Evolutionary conservation across 1,140 invertebrate species (phyloP).

Genomic region (Lepidurus couesii): DNA sequence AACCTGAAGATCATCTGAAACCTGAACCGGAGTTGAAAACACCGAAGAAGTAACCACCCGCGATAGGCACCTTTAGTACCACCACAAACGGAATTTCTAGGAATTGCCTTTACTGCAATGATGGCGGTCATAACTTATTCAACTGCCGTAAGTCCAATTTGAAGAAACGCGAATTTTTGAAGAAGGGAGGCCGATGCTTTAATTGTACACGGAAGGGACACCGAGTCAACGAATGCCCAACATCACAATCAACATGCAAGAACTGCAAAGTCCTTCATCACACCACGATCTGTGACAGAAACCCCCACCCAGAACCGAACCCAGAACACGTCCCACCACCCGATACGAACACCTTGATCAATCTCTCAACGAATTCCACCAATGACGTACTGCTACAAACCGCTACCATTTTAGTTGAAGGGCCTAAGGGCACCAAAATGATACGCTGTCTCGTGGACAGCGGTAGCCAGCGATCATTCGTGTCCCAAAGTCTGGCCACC

Average conservation of each 20-base stretch:
- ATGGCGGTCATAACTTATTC: not conserved
- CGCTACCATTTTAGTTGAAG: too few relatives aligned
- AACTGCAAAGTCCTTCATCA: not conserved
- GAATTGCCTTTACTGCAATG: not conserved
- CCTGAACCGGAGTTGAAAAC: not conserved
- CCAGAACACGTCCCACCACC: too few relatives aligned
- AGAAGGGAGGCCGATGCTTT: constrained; percentile 14
- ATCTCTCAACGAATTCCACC: too few relatives aligned
- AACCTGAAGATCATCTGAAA: not conserved
- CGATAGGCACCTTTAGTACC: not conserved
- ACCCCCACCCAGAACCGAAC: not conserved
- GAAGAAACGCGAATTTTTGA: not conserved
- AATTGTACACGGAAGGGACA: not conserved
- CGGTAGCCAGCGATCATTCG: not conserved
- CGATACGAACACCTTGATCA: too few relatives aligned
- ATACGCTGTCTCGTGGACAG: not conserved
- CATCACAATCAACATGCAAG: not conserved
- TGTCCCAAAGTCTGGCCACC: too few relatives aligned
- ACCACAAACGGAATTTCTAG: not conserved
- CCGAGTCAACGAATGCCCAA: not conserved
- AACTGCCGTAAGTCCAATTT: not conserved
- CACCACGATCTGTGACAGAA: not conserved
- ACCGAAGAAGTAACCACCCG: not conserved
- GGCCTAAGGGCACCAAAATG: not conserved
- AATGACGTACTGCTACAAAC: too few relatives aligned